Conservation (phyloP, 1,140 invertebrate species). For the Caenorhabditis latens region DNA sequence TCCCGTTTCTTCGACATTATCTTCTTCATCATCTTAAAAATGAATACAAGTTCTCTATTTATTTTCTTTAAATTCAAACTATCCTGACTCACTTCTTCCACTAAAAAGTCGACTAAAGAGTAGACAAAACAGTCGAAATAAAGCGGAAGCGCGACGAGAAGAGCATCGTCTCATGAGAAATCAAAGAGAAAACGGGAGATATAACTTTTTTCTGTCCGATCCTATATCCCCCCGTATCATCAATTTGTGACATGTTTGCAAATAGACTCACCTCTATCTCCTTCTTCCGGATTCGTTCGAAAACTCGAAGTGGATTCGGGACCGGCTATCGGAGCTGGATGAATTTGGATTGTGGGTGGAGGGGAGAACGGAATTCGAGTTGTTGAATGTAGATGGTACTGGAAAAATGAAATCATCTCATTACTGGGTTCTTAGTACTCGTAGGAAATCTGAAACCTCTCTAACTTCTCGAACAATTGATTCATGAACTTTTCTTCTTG, state of each 20-base stretch:
- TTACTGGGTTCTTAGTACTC: neutral
- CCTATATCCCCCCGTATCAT: conserved; percentile 24
- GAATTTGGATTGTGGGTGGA: conserved; percentile 30
- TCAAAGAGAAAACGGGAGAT: neutral
- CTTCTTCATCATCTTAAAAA: conserved; percentile 37
- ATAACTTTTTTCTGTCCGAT: neutral
- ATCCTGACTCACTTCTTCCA: neutral
- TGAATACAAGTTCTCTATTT: neutral
- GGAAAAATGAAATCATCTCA: neutral
- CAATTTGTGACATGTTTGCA: conserved; percentile 52
- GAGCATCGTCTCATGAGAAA: conserved; percentile 22
- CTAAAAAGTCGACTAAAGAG: conserved; percentile 28
- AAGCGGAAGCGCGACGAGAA: conserved; percentile 17
- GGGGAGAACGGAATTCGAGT: conserved; percentile 22
- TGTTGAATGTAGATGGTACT: conserved; percentile 28
- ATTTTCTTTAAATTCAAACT: neutral
- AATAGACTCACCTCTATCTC: conserved; percentile 24
- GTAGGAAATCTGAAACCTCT: neutral
- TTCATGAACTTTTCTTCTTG: conserved; percentile 44
- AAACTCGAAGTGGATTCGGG: conserved; percentile 53
- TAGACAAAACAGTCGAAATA: neutral
- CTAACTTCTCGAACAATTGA: conserved; percentile 37
- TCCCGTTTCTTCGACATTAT: conserved; percentile 22
- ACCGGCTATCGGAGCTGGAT: conserved; percentile 40
- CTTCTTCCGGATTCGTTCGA: conserved; percentile 48